These are phyloP conservation scores for Ephialtes manifestator DNA, from an alignment of 2,888 invertebrate species.

Conservation along the genomic window DNA sequence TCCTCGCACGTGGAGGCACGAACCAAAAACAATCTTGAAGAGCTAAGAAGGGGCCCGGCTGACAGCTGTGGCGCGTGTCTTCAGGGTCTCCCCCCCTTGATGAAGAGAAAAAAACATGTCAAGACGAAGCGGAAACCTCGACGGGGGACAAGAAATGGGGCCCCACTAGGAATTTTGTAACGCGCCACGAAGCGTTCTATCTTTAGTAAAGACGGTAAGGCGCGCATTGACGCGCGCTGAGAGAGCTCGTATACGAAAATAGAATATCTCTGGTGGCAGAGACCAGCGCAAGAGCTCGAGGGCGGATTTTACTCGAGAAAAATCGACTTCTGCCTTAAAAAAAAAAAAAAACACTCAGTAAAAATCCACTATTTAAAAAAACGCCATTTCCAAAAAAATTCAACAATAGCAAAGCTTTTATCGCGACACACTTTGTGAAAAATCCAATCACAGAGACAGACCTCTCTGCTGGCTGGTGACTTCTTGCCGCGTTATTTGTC, in stretches of 20 bases:
- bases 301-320: constrained; percentile 29
- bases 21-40: constrained; percentile 6
- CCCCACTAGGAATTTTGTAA: constrained; percentile 69
- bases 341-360: neutral
- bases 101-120: constrained; percentile 23
- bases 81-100: constrained; percentile 9
- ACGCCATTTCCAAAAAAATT: too few species aligned
- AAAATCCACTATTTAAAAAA: too few species aligned
- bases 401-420: constrained; percentile 45
- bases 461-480: constrained; percentile 93
- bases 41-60: neutral
- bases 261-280: constrained; percentile 79
- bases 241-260: constrained; percentile 82
- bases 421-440: constrained; percentile 28
- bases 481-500: constrained; percentile 92
- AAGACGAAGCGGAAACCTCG: constrained; percentile 40
- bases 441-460: constrained; percentile 84
- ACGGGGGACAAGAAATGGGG: constrained; percentile 45
- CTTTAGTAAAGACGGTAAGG: constrained; percentile 76
- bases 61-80: constrained; percentile 57
- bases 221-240: constrained; percentile 72
- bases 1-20: constrained; percentile 33
- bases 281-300: constrained; percentile 69
- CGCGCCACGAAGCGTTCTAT: constrained; percentile 74
- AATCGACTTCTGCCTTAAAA: constrained; percentile 4